phyloP scores from a whole-genome alignment of 2,113 vertebrate genomes.

The Leucopsar rothschildi region DNA sequence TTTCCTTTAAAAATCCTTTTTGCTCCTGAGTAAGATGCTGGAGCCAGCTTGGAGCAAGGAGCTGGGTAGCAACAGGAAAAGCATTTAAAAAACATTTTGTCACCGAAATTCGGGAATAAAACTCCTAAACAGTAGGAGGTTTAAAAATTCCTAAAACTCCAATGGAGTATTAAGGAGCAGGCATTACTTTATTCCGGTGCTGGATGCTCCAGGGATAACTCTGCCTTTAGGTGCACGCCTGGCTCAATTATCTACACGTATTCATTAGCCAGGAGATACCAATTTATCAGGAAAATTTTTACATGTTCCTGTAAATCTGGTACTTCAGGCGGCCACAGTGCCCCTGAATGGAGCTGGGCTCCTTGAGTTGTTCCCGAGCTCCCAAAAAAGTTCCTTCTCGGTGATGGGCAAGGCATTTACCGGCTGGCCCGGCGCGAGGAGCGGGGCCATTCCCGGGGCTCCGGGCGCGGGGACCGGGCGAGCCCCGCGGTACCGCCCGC shows the following conservation, averaged over 20 bases:
- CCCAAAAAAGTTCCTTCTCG: rapidly evolving
- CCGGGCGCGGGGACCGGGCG: neutral
- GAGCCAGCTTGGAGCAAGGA: neutral
- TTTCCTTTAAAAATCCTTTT: neutral
- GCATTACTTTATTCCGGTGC: neutral
- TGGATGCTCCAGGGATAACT: neutral
- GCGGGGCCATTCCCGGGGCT: neutral
- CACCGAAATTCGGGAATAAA: neutral
- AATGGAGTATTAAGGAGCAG: rapidly evolving
- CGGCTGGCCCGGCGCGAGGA: rapidly evolving
- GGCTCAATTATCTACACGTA: rapidly evolving
- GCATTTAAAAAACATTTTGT: neutral
- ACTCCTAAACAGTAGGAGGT: neutral
- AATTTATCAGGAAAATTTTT: rapidly evolving
- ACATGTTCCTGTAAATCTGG: rapidly evolving
- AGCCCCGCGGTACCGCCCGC: neutral
- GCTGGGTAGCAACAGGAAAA: neutral
- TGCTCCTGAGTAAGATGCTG: rapidly evolving
- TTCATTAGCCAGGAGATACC: rapidly evolving
- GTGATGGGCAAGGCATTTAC: rapidly evolving
- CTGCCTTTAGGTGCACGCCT: rapidly evolving
- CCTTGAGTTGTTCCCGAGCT: neutral
- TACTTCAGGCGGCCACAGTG: neutral
- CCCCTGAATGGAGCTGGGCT: rapidly evolving
- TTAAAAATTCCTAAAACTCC: too few relatives aligned